Conservation (phyloP, 2,797 vertebrate species). For the Poecile montanus region DNA sequence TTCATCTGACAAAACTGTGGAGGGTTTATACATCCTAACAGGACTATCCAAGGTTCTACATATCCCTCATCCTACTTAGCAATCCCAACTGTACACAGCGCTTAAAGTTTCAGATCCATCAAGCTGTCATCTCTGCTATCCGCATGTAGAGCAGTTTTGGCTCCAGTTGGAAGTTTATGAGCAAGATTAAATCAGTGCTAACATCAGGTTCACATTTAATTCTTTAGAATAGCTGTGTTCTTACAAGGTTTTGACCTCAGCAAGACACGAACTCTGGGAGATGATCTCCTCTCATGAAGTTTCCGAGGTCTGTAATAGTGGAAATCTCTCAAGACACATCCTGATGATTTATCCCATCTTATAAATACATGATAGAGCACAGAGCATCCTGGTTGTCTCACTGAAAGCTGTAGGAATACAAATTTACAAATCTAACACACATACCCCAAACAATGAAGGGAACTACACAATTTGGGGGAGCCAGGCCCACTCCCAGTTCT, state of each 20-base stretch:
- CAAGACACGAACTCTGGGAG: background rate
- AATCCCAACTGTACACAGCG: slow-evolving; percentile 8
- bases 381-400: background rate
- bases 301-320: background rate
- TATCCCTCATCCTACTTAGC: background rate
- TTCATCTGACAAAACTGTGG: slow-evolving; percentile 23
- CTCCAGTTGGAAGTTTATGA: background rate
- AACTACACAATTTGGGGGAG: background rate
- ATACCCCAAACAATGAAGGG: background rate
- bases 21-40: slow-evolving; percentile 15
- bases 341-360: background rate
- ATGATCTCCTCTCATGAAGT: slow-evolving; percentile 1
- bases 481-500: background rate
- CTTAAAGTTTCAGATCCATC: slow-evolving; percentile 52
- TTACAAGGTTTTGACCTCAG: slow-evolving; percentile 40
- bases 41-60: slow-evolving; percentile 16
- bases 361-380: background rate
- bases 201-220: slow-evolving; percentile 38
- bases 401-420: background rate
- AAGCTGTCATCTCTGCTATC: slow-evolving; percentile 36
- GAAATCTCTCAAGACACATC: background rate
- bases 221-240: background rate
- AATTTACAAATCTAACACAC: background rate
- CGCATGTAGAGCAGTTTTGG: slow-evolving; percentile 10
- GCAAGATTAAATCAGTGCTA: slow-evolving; percentile 51